A percentile compares a stretch with the other conserved stretches of the same genome.
Evolutionary conservation across 2,888 invertebrate species (phyloP).

Genomic region (Aleiodes testaceus): DNA sequence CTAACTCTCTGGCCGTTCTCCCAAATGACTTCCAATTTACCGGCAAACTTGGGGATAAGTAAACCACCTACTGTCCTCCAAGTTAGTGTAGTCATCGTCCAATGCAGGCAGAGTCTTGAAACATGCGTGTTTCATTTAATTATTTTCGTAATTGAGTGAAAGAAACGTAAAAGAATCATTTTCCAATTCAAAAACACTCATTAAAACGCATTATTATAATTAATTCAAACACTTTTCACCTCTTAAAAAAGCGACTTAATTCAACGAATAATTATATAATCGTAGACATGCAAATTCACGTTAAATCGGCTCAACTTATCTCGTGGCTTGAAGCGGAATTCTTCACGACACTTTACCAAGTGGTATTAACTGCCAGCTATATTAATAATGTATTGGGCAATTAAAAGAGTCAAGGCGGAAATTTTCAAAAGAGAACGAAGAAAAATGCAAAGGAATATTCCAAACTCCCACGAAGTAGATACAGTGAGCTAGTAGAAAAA

Average conservation of each 20-base stretch:
- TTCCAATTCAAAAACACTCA: slow-evolving; percentile 1
- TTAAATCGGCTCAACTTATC: slow-evolving; percentile 69
- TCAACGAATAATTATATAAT: neutral
- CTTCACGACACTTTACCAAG: slow-evolving; percentile 58
- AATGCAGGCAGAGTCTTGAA: slow-evolving; percentile 4
- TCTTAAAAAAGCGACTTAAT: neutral
- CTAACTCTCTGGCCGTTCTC: slow-evolving; percentile 60
- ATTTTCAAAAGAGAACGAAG: neutral
- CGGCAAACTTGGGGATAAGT: slow-evolving; percentile 57
- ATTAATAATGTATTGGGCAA: slow-evolving; percentile 71
- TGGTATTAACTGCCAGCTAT: slow-evolving; percentile 65
- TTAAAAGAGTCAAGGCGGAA: slow-evolving; percentile 39
- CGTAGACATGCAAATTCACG: slow-evolving; percentile 65
- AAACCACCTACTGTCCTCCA: neutral
- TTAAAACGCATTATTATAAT: too few species aligned
- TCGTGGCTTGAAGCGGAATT: slow-evolving; percentile 53
- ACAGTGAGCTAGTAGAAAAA: neutral
- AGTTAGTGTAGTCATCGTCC: neutral
- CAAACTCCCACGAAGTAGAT: neutral
- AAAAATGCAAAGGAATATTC: neutral
- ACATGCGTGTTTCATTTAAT: neutral
- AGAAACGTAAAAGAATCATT: neutral
- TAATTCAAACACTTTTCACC: neutral
- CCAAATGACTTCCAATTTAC: slow-evolving; percentile 65
- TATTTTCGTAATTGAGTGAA: neutral